These are phyloP conservation scores for Platynereis dumerilii DNA, from an alignment of 2,888 invertebrate species.

Conservation along the genomic window DNA sequence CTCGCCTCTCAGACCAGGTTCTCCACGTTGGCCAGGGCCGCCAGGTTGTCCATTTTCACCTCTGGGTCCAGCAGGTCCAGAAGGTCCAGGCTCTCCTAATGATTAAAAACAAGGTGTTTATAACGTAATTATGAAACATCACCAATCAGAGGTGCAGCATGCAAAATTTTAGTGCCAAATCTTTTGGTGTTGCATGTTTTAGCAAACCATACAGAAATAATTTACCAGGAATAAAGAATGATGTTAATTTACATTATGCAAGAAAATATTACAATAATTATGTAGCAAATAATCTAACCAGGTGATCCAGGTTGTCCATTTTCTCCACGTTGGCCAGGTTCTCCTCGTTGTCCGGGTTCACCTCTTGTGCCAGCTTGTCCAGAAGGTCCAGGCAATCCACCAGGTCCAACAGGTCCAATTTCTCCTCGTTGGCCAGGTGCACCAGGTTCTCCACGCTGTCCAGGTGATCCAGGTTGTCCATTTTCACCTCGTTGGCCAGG, in stretches of 20 bases:
- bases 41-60: slow-evolving; percentile 25
- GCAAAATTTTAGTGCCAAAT: no score
- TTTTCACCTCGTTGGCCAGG: slow-evolving; percentile 18
- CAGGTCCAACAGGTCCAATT: slow-evolving; percentile 22
- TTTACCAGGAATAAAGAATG: no score
- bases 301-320: slow-evolving; percentile 21
- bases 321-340: slow-evolving; percentile 14
- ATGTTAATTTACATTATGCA: no score
- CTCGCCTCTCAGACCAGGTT: slow-evolving; percentile 21
- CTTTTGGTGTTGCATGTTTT: no score
- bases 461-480: slow-evolving; percentile 27
- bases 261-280: not conserved
- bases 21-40: slow-evolving; percentile 15
- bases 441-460: slow-evolving; percentile 30
- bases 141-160: slow-evolving; percentile 5
- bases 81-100: slow-evolving; percentile 11
- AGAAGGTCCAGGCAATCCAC: slow-evolving; percentile 12
- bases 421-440: slow-evolving; percentile 23
- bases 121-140: no score
- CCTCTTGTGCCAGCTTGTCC: slow-evolving; percentile 20
- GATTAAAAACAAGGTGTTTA: no score
- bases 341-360: slow-evolving; percentile 23
- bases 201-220: no score
- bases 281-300: not conserved
- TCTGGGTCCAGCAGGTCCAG: slow-evolving; percentile 23